Base-by-base conservation (phyloP, 2,888 invertebrate species). In the Microctonus aethiopoides region DNA sequence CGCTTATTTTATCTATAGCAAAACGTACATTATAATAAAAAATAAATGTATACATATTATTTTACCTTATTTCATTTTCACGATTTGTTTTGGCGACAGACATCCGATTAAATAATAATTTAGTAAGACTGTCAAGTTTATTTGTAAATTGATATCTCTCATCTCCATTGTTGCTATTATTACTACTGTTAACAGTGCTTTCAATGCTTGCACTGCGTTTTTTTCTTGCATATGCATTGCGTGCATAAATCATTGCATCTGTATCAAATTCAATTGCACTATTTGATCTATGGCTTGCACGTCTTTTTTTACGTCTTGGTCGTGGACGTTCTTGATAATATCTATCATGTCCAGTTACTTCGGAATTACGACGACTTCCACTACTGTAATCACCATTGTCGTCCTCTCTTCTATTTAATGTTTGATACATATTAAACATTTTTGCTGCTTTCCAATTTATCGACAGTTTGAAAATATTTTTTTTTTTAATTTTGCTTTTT, bases 351-450 rank as follows among this genome's bases (percentile, higher is more conserved):
- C 94, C 95, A 7, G 94, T 95, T 1, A 92, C 91, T 79, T 91
- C 91, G 0, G 89, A 75, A 87, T 89, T 80, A 0, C 81, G 78
- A 61, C 78, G 76, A 3, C 72, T 73, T 87, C 90, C 75, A 83
- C 87, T 29, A 88, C 89, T 75, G n/a, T 87, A 29, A 88, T 89
- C 77, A 88, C 91, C 79, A 83, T 87, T 65, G 4, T 88, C 70
- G 4, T 88, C 88, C 26, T 88, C 89, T 66, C 89, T 89, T 20
- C 90, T 89, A 78, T 91, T 89, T 86, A 93, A 90, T 74, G 89
- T 91, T 79, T 93, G 91, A 79, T 94, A 93, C 72, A 94, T 87
- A 79, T 93, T 94, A 84, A 94, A 94, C 94, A 94, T 94, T 63
- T 74, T 79, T 71, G 60, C 72, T 62, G 65, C 66, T 39, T 75